Conservation (phyloP, 1,140 invertebrate genomes). For the Leptinotarsa lineolata region DNA sequence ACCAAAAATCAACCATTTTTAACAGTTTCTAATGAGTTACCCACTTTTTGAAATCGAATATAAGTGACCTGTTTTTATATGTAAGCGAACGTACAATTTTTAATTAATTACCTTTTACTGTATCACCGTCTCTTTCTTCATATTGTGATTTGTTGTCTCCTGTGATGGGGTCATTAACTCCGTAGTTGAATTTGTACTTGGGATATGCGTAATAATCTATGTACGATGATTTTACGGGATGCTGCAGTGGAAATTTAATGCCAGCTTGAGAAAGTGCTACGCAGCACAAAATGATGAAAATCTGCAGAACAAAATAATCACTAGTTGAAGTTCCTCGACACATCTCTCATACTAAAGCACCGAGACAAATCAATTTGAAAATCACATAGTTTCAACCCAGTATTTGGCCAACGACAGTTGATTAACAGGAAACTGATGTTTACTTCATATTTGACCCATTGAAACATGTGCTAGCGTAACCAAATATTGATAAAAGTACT, state of each 20-base stretch:
- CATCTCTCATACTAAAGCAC: background rate
- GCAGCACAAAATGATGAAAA: background rate
- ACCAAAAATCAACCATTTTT: too few species aligned
- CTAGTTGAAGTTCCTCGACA: too few species aligned
- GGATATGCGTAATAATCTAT: constrained; percentile 56
- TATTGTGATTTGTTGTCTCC: constrained; percentile 64
- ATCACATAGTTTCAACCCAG: too few species aligned
- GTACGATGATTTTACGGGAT: background rate
- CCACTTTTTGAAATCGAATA: too few species aligned
- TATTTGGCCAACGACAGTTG: too few species aligned
- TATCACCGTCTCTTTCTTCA: constrained; percentile 64
- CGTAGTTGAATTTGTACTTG: constrained; percentile 62
- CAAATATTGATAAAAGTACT: too few species aligned
- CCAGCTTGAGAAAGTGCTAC: background rate
- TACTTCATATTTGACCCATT: too few species aligned
- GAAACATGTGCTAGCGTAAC: too few species aligned
- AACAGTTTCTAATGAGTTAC: too few species aligned
- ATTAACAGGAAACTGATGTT: too few species aligned
- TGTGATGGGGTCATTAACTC: constrained; percentile 62
- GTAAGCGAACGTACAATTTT: too few species aligned
- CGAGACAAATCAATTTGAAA: background rate
- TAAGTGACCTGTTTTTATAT: too few species aligned
- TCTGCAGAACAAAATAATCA: background rate
- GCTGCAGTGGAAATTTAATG: background rate
- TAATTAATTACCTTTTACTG: constrained; percentile 57